Conservation (phyloP, 1,140 invertebrate species). For the Riptortus pedestris region DNA sequence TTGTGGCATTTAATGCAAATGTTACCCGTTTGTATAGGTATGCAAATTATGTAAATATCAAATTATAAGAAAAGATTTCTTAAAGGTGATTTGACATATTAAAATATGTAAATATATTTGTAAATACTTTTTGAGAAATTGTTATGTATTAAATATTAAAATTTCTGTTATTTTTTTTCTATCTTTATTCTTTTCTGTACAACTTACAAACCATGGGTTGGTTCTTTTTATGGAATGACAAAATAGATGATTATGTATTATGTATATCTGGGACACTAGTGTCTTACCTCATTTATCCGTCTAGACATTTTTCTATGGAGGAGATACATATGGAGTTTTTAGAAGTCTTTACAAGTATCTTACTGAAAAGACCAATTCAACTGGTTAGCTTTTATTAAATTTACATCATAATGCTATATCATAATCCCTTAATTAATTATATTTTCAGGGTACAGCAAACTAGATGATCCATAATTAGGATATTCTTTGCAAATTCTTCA, state of each 20-base stretch:
- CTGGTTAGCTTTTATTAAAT: no score
- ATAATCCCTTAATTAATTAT: no score
- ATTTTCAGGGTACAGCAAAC: no score
- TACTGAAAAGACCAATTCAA: no score
- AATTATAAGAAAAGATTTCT: neutral
- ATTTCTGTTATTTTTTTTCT: neutral
- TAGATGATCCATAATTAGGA: no score
- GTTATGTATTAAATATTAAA: neutral
- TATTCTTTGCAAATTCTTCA: no score
- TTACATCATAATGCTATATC: no score
- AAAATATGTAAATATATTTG: neutral
- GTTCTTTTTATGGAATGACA: neutral
- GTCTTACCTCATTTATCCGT: neutral
- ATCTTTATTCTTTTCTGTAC: neutral
- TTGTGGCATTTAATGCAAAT: neutral
- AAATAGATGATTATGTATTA: neutral
- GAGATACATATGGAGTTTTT: neutral
- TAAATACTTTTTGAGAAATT: neutral
- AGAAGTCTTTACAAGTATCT: no score
- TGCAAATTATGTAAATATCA: neutral
- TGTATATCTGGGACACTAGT: neutral
- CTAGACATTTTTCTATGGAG: neutral
- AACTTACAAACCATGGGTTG: neutral
- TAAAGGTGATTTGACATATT: neutral
- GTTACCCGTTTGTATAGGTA: neutral